Evolutionary conservation across 2,113 vertebrate species (phyloP).

Genomic region (Macrotis lagotis): DNA sequence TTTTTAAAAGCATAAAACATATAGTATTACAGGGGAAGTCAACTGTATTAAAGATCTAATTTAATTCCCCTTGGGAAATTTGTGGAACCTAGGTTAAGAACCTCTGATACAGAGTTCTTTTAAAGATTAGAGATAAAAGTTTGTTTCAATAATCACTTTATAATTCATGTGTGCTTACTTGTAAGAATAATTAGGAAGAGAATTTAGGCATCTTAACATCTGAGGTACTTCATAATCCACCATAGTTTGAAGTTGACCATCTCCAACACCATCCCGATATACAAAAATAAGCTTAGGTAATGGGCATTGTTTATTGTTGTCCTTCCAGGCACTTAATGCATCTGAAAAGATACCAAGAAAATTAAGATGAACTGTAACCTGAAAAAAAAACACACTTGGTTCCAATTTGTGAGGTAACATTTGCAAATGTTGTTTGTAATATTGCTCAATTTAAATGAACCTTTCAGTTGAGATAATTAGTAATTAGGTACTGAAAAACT

Average conservation of each 20-base stretch:
- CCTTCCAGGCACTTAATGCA: constrained; percentile 2
- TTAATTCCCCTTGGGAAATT: neutral
- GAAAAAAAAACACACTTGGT: neutral
- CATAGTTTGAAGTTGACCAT: constrained; percentile 41
- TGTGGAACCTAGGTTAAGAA: neutral
- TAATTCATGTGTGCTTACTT: neutral
- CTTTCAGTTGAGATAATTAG: neutral
- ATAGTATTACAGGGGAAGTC: neutral
- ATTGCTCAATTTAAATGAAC: neutral
- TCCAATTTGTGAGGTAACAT: neutral
- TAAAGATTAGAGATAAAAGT: neutral
- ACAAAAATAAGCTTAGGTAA: neutral
- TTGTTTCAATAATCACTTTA: neutral
- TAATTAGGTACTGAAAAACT: neutral
- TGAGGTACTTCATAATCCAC: constrained; percentile 22
- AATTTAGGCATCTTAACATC: neutral
- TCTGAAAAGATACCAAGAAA: constrained; percentile 33
- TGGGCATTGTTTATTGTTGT: neutral
- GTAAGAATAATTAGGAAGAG: neutral
- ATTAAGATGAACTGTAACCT: neutral
- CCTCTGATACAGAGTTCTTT: neutral
- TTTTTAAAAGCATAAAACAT: neutral
- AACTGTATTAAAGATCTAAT: neutral
- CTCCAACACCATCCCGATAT: constrained; percentile 54
- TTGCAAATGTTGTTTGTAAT: neutral